These are phyloP conservation scores for Onychomys torridus DNA, from an alignment of 2,797 vertebrate species.

Conservation along the genomic window DNA sequence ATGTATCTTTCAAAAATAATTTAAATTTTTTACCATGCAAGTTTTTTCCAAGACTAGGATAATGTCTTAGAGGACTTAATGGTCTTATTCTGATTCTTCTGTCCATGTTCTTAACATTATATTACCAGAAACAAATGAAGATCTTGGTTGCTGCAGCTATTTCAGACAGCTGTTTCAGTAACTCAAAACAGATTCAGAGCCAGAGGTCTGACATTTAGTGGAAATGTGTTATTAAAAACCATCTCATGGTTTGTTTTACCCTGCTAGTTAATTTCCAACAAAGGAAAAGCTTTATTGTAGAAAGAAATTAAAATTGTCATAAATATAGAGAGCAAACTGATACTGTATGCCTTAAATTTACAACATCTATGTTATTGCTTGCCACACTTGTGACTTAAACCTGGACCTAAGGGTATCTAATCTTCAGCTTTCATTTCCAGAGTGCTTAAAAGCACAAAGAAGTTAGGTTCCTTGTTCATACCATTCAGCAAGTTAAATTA, in stretches of 20 bases:
- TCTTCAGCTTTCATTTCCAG: slow-evolving; percentile 46
- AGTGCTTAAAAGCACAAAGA: slow-evolving; percentile 43
- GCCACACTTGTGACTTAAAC: slow-evolving; percentile 13
- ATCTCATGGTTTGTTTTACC: slow-evolving; percentile 87
- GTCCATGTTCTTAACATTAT: slow-evolving; percentile 74
- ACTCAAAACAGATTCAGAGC: slow-evolving; percentile 88
- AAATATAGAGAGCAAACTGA: slow-evolving; percentile 16
- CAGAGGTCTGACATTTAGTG: slow-evolving; percentile 87
- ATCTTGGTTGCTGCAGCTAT: slow-evolving; percentile 85
- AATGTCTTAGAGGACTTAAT: slow-evolving; percentile 79
- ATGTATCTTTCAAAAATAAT: slow-evolving; percentile 49
- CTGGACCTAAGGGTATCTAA: neutral
- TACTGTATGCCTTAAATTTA: neutral
- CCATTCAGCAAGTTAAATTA: slow-evolving; percentile 57
- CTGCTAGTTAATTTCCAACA: slow-evolving; percentile 83
- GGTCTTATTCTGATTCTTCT: slow-evolving; percentile 77
- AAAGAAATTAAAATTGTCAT: slow-evolving; percentile 55
- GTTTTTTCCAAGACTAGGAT: slow-evolving; percentile 80
- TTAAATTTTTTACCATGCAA: slow-evolving; percentile 60
- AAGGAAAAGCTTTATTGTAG: slow-evolving; percentile 82
- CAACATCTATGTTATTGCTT: neutral
- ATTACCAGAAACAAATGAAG: slow-evolving; percentile 76
- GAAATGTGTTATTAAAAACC: slow-evolving; percentile 88
- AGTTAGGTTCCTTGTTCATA: slow-evolving; percentile 15
- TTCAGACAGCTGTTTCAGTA: slow-evolving; percentile 87